A percentile compares a stretch with the other conserved stretches of the same genome.
phyloP scores from a whole-genome alignment of 1,140 invertebrate species.

The Charaxes varanes region DNA sequence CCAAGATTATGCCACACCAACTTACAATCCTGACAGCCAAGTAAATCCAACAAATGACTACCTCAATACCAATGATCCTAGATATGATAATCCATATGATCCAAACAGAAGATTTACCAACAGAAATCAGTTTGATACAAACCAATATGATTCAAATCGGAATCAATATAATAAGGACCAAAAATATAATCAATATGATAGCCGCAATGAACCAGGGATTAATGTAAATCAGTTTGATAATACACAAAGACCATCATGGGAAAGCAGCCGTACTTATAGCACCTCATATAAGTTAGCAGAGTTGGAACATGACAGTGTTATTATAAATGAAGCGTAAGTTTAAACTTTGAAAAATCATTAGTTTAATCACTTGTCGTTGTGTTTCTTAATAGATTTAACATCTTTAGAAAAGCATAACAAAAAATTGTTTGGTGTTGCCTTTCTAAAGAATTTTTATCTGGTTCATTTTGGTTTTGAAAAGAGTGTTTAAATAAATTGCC shows the following conservation, averaged over 20 bases:
- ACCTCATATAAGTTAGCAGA: slow-evolving; percentile 42
- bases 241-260: slow-evolving; percentile 48
- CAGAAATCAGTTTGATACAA: slow-evolving; percentile 38
- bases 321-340: slow-evolving; percentile 78
- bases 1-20: slow-evolving; percentile 50
- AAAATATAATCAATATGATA: slow-evolving; percentile 42
- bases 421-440: no score
- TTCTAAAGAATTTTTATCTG: no score
- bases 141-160: slow-evolving; percentile 34
- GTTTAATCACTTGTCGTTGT: no score
- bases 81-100: slow-evolving; percentile 57
- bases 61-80: slow-evolving; percentile 37
- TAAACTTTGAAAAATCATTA: no score
- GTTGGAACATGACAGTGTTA: slow-evolving; percentile 70
- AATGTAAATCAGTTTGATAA: slow-evolving; percentile 37
- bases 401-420: no score
- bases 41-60: slow-evolving; percentile 55
- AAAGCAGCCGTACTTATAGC: slow-evolving; percentile 36
- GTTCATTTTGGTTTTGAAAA: no score
- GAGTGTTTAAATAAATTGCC: no score
- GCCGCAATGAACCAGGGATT: slow-evolving; percentile 41
- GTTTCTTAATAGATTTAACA: no score
- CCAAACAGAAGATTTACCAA: slow-evolving; percentile 39
- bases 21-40: slow-evolving; percentile 44
- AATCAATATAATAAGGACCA: slow-evolving; percentile 43